Evolutionary conservation across 2,113 vertebrate genomes (phyloP).

Genomic region (Thryonomys swinderianus): DNA sequence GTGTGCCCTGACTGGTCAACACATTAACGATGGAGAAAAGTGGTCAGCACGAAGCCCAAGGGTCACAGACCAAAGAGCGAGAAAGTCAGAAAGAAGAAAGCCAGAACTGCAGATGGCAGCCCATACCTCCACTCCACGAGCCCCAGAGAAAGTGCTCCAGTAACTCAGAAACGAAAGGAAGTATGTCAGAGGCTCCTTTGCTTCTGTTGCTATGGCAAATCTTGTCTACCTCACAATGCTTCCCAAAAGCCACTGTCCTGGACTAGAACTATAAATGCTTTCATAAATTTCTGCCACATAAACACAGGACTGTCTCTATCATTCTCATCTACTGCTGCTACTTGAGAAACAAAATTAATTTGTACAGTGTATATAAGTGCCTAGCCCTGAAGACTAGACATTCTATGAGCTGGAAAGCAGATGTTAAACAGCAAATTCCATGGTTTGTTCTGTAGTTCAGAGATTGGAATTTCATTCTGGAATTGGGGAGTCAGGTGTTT

Average conservation of each 20-base stretch:
- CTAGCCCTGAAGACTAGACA: slow-evolving; percentile 66
- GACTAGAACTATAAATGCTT: slow-evolving; percentile 77
- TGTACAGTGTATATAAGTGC: slow-evolving; percentile 71
- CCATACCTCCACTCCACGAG: background rate
- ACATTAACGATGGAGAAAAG: background rate
- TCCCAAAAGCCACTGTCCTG: slow-evolving; percentile 64
- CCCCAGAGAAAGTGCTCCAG: slow-evolving; percentile 53
- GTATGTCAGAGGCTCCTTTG: slow-evolving; percentile 58
- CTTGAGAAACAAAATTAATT: slow-evolving; percentile 81
- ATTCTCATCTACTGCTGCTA: slow-evolving; percentile 77
- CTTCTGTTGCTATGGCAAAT: slow-evolving; percentile 78
- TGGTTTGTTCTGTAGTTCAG: background rate
- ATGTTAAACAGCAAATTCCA: background rate
- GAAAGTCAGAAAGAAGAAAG: slow-evolving; percentile 66
- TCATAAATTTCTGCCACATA: slow-evolving; percentile 78
- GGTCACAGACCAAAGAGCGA: slow-evolving; percentile 37
- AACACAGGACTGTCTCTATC: slow-evolving; percentile 70
- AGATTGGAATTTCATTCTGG: background rate
- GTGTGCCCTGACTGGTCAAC: background rate
- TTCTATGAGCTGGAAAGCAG: background rate
- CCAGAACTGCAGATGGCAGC: slow-evolving; percentile 44
- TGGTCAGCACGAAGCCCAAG: slow-evolving; percentile 47
- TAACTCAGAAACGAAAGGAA: slow-evolving; percentile 67
- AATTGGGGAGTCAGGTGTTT: background rate
- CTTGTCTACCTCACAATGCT: slow-evolving; percentile 20